Percentiles rank a stretch among this genome's conserved stretches.
phyloP scores from a whole-genome alignment of 2,113 vertebrate species.

The Notothenia coriiceps region DNA sequence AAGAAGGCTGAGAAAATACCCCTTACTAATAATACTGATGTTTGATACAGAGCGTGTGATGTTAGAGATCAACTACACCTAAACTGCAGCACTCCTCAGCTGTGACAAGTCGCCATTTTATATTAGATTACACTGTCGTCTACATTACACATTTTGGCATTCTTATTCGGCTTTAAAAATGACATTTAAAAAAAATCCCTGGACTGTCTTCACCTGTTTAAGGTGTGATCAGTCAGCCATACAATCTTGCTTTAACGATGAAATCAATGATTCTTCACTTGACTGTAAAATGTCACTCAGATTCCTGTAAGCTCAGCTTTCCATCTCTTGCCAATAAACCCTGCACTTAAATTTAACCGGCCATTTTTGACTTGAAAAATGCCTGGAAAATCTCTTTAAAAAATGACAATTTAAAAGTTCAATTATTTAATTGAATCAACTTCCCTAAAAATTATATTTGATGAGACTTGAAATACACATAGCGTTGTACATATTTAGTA shows the following conservation, averaged over 20 bases:
- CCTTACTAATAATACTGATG: constrained; percentile 94
- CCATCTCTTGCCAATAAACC: constrained; percentile 20
- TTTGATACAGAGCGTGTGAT: constrained; percentile 91
- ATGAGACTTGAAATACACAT: background rate
- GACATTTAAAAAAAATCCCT: constrained; percentile 34
- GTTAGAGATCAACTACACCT: constrained; percentile 88
- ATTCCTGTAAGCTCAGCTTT: constrained; percentile 31
- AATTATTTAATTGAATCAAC: constrained; percentile 20
- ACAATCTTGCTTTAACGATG: constrained; percentile 4
- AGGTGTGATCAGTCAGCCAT: constrained; percentile 47
- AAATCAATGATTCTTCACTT: constrained; percentile 5
- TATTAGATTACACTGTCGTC: constrained; percentile 90
- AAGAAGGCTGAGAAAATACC: constrained; percentile 97
- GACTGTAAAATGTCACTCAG: constrained; percentile 20
- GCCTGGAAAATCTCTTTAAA: background rate
- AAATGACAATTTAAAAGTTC: background rate
- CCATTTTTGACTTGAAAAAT: background rate
- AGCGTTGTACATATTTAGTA: background rate
- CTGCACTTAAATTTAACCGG: constrained; percentile 6
- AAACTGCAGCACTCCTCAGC: constrained; percentile 86
- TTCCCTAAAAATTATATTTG: background rate
- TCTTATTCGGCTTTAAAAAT: constrained; percentile 85
- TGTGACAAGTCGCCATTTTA: constrained; percentile 89
- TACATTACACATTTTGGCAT: constrained; percentile 86
- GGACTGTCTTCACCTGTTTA: constrained; percentile 45